Evolutionary conservation across 1,140 invertebrate species (phyloP), one percentile per base, ranked within the genome.

Genomic region (Zaprionus inermis): DNA sequence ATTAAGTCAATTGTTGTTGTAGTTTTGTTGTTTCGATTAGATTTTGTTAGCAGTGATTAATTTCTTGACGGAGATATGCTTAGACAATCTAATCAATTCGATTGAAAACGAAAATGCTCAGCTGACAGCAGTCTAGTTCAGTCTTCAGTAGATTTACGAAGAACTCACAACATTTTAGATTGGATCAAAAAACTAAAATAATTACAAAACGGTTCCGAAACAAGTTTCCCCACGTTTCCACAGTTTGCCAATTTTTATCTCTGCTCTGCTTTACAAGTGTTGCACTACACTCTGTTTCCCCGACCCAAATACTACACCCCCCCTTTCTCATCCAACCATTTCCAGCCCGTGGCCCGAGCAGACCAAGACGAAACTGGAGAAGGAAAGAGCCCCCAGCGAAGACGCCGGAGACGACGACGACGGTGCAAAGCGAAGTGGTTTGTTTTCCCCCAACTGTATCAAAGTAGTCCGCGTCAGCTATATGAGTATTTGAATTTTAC

Each of bases 1-100:
- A 7, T 11, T 6, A 22, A 12, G 5, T 49, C 44, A 18, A 49
- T 49, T 49, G 18, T 41, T 41, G 38, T 41, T 7, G 2, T n/a
- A 41, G 44, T 20, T 46, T 44, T 49, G 16, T n/a, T 36, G 1
- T 32, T 0, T 32, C 10, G 7, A 32, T 32, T 28, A 28, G n/a
- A n/a, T 28, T 28, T 28, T 28, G 28, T 28, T 94, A 63, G n/a
- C n/a, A n/a, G n/a, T n/a, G n/a, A n/a, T 12, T 0, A 12, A n/a
- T 38, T 38, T 38, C n/a, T 44, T 16, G 9, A 9, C 6, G 94
- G 96, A 58, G 98, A 97, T 49, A 97, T 96, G 49, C 97, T 96
- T 58, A 93, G 97, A 71, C 97, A 78, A 69, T 54, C 30, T 54
- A 69, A 55, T 69, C 67, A 55, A 63, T 38, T 63, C 34, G n/a